Evolutionary conservation across 2,888 invertebrate genomes (phyloP).

Genomic region (Dasypogon diadema): DNA sequence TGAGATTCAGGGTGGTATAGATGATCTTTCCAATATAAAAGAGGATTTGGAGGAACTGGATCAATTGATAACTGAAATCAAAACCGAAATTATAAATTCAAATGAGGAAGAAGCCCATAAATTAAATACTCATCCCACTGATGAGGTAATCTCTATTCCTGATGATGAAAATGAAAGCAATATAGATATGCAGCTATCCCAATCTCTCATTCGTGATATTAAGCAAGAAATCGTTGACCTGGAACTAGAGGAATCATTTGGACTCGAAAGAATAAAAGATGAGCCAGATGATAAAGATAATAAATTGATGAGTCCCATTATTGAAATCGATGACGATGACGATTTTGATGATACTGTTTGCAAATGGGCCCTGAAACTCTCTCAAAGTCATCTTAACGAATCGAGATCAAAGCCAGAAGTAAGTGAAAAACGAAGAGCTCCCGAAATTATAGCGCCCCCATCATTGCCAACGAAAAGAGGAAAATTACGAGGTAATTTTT

Average conservation of each 20-base stretch:
- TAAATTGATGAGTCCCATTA: slow-evolving; percentile 58
- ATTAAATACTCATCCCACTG: neutral
- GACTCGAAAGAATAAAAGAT: slow-evolving; percentile 35
- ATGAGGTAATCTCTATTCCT: neutral
- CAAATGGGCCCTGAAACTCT: slow-evolving; percentile 26
- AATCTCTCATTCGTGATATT: slow-evolving; percentile 54
- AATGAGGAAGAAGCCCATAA: neutral
- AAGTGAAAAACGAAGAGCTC: slow-evolving; percentile 57
- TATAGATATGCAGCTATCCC: slow-evolving; percentile 39
- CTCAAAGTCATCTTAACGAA: slow-evolving; percentile 12
- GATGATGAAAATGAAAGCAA: slow-evolving; percentile 59
- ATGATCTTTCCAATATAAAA: too few relatives aligned
- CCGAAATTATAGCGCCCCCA: slow-evolving; percentile 62
- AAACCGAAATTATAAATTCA: neutral
- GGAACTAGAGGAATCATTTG: neutral
- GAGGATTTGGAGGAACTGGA: neutral
- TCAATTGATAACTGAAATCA: neutral
- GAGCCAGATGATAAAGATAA: slow-evolving; percentile 52
- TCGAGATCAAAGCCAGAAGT: neutral
- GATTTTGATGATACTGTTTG: slow-evolving; percentile 41
- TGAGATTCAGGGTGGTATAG: too few relatives aligned
- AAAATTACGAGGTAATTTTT: slow-evolving; percentile 60
- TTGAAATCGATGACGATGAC: slow-evolving; percentile 50
- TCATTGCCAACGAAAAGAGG: slow-evolving; percentile 61
- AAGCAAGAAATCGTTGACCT: slow-evolving; percentile 53